Conservation (phyloP, 1,140 invertebrate genomes). For the Wiebesia pumilae region DNA sequence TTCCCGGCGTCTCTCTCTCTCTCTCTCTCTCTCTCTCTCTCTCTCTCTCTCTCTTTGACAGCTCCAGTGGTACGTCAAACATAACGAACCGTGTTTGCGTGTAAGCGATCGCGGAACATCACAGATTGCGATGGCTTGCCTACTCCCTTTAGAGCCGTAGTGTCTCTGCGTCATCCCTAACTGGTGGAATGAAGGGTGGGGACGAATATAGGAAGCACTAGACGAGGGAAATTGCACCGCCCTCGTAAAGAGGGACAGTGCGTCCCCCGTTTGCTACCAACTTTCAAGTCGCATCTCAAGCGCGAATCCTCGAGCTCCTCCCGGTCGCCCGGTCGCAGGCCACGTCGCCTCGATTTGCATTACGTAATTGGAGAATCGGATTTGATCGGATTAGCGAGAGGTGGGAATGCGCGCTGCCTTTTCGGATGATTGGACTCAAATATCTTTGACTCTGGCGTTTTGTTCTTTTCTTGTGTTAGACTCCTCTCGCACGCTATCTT, state of each 20-base stretch:
- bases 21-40: too few species aligned
- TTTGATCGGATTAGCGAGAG: background rate
- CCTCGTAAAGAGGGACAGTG: background rate
- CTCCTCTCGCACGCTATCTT: background rate
- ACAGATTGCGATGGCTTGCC: background rate
- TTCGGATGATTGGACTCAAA: background rate
- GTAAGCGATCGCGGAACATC: background rate
- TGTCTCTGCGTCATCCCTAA: background rate
- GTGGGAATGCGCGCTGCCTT: background rate
- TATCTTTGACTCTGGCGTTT: background rate
- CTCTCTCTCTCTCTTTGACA: too few species aligned
- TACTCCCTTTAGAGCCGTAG: background rate
- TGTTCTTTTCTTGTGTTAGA: too few species aligned
- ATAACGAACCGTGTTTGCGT: background rate
- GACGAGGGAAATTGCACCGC: background rate
- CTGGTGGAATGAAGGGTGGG: background rate
- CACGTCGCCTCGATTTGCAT: constrained; percentile 2
- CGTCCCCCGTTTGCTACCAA: background rate
- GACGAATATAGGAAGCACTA: too few species aligned
- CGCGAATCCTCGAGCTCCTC: background rate
- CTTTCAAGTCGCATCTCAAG: background rate
- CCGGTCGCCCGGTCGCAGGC: background rate
- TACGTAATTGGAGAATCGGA: background rate
- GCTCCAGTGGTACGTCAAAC: too few species aligned
- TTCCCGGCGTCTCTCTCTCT: background rate